Evolutionary conservation across 2,888 invertebrate genomes (phyloP).

Genomic region (Agrotis segetum): DNA sequence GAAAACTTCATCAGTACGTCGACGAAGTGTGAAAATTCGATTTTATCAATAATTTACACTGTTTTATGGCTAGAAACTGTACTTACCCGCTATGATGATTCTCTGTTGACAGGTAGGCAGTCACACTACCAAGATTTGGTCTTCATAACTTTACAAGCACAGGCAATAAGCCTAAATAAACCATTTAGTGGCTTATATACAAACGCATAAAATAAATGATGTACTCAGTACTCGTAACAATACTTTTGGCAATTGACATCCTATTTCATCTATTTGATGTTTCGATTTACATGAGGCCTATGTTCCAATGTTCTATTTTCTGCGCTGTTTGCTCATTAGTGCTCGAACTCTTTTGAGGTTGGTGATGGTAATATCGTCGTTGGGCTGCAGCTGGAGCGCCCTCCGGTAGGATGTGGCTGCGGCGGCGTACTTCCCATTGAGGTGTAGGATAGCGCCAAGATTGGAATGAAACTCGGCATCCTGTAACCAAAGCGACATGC

Average conservation of each 20-base stretch:
- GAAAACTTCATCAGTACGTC: slow-evolving; percentile 42
- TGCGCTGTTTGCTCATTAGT: slow-evolving; percentile 82
- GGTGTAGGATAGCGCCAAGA: slow-evolving; percentile 98
- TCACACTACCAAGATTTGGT: slow-evolving; percentile 55
- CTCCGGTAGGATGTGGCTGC: slow-evolving; percentile 97
- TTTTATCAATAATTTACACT: slow-evolving; percentile 47
- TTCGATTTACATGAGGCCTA: slow-evolving; percentile 58
- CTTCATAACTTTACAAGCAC: slow-evolving; percentile 57
- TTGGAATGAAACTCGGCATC: slow-evolving; percentile 98
- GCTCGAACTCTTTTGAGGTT: slow-evolving; percentile 93
- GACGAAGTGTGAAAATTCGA: slow-evolving; percentile 43
- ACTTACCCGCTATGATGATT: slow-evolving; percentile 43
- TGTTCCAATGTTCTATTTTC: slow-evolving; percentile 72
- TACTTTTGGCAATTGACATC: slow-evolving; percentile 88
- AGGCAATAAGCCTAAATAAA: slow-evolving; percentile 56
- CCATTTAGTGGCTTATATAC: slow-evolving; percentile 60
- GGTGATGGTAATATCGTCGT: slow-evolving; percentile 96
- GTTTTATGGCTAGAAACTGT: slow-evolving; percentile 22
- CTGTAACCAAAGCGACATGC: slow-evolving; percentile 82
- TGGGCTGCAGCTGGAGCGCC: slow-evolving; percentile 96
- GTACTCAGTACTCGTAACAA: slow-evolving; percentile 71
- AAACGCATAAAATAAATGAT: slow-evolving; percentile 66
- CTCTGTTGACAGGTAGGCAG: slow-evolving; percentile 38
- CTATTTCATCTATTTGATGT: slow-evolving; percentile 71
- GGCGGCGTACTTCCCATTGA: slow-evolving; percentile 97